Conservation (phyloP, 2,113 vertebrate species). For the Scomber scombrus region DNA sequence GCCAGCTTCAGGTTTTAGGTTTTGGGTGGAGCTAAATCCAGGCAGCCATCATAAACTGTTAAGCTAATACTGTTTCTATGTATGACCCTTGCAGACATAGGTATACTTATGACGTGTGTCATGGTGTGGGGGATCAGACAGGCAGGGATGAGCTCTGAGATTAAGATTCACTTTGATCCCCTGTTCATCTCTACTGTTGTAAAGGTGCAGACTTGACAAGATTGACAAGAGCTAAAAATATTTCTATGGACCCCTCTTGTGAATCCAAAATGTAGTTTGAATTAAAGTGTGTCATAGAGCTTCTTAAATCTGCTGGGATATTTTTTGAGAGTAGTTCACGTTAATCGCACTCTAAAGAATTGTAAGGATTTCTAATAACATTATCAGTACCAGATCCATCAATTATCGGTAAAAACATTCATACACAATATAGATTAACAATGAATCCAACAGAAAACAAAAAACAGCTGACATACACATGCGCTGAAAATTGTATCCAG, state of each 20-base stretch:
- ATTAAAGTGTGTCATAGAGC: neutral
- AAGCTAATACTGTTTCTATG: slow-evolving; percentile 45
- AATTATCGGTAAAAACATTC: neutral
- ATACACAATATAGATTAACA: neutral
- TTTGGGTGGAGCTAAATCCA: slow-evolving; percentile 57
- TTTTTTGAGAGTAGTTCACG: neutral
- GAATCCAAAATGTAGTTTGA: no score
- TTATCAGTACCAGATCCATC: neutral
- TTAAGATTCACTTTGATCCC: slow-evolving; percentile 37
- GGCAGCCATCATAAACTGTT: slow-evolving; percentile 21
- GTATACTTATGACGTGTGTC: slow-evolving; percentile 60
- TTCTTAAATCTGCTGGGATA: neutral
- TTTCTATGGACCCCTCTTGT: neutral
- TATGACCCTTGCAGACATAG: slow-evolving; percentile 46
- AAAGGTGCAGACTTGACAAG: slow-evolving; percentile 26
- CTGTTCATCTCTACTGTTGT: slow-evolving; percentile 33
- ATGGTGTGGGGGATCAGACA: slow-evolving; percentile 43
- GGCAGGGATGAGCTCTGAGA: slow-evolving; percentile 25
- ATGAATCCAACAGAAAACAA: no score
- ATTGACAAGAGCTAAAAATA: slow-evolving; percentile 8
- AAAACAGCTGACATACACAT: neutral
- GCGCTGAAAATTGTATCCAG: neutral
- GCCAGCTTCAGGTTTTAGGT: slow-evolving; percentile 54
- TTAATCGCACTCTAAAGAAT: neutral
- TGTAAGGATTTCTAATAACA: neutral